phyloP scores from a whole-genome alignment of 1,140 invertebrate genomes.

The Nasonia longicornis region DNA sequence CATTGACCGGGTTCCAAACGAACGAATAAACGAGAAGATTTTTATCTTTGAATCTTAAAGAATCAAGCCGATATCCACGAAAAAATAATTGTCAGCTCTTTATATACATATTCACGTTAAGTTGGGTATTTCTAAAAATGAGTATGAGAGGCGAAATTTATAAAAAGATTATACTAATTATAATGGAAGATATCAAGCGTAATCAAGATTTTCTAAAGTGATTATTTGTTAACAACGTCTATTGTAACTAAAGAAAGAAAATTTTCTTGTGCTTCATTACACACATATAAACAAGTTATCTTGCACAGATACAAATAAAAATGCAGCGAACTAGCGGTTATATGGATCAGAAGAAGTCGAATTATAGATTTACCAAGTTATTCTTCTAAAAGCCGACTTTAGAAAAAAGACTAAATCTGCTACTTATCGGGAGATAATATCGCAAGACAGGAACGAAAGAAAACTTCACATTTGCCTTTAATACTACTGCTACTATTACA shows the following conservation, averaged over 20 bases:
- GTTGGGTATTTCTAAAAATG: background rate
- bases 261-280: too few relatives aligned
- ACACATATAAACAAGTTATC: too few relatives aligned
- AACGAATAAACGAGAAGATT: too few relatives aligned
- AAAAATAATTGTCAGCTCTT: too few relatives aligned
- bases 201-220: background rate
- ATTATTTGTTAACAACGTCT: too few relatives aligned
- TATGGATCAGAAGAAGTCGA: background rate
- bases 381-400: conserved; percentile 15
- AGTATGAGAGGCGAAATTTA: background rate
- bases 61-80: too few relatives aligned
- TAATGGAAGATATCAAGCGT: background rate
- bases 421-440: background rate
- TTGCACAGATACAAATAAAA: background rate
- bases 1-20: too few relatives aligned
- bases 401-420: too few relatives aligned
- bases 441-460: background rate
- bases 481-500: background rate
- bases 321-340: background rate
- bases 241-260: too few relatives aligned
- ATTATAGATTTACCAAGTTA: background rate
- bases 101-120: too few relatives aligned
- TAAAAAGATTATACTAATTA: background rate
- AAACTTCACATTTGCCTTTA: conserved; percentile 33
- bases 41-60: too few relatives aligned